These are phyloP conservation scores for Kryptopterus vitreolus DNA, from an alignment of 2,797 vertebrate species.

Conservation along the genomic window DNA sequence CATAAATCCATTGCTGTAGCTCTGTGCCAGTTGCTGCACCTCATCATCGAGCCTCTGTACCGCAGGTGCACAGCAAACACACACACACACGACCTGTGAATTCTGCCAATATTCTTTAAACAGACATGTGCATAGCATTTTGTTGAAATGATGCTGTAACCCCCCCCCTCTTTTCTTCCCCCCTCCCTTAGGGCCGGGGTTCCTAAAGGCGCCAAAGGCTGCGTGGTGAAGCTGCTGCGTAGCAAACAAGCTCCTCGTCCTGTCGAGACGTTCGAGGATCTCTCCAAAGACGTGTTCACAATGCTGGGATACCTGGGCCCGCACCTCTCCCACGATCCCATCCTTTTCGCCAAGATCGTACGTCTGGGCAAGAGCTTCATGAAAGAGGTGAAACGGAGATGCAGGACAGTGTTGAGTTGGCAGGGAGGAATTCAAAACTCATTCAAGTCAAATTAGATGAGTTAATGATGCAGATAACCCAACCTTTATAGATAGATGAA, in stretches of 20 bases:
- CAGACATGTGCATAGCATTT: no score
- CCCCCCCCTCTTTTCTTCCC: no score
- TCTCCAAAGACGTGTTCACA: constrained; percentile 88
- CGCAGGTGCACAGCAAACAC: no score
- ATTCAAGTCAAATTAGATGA: not conserved
- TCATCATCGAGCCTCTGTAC: constrained; percentile 93
- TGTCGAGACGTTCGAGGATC: constrained; percentile 88
- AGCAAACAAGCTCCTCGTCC: constrained; percentile 85
- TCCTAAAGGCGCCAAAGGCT: constrained; percentile 92
- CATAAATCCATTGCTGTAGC: constrained; percentile 93
- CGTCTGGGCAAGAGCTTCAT: constrained; percentile 96
- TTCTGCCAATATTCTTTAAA: not conserved
- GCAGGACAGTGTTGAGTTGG: not conserved
- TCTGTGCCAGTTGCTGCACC: constrained; percentile 92
- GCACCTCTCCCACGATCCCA: constrained; percentile 92
- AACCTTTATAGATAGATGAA: no score
- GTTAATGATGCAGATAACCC: no score
- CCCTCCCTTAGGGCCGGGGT: constrained; percentile 93
- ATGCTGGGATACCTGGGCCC: constrained; percentile 97
- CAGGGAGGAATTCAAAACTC: not conserved
- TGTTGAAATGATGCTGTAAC: not conserved
- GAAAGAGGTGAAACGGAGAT: constrained; percentile 86
- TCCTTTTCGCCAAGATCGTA: constrained; percentile 94
- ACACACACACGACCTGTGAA: not conserved
- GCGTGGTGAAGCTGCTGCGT: constrained; percentile 76